Evolutionary conservation across 2,113 vertebrate genomes (phyloP).

Genomic region (Muscicapa adusta): DNA sequence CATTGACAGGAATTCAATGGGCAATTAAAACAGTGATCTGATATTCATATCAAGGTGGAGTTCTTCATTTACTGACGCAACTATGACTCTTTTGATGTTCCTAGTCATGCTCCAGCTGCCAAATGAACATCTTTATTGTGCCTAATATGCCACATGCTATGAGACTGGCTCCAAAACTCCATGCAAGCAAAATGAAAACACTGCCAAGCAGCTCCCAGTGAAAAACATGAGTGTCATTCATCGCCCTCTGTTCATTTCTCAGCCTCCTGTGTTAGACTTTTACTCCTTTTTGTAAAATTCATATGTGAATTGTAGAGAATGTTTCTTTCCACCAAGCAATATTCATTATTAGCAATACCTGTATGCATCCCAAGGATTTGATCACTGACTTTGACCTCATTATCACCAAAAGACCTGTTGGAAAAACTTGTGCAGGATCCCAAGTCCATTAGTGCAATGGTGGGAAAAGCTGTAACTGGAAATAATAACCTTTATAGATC

Average conservation of each 20-base stretch:
- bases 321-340: background rate
- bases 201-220: slow-evolving; percentile 49
- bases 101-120: slow-evolving; percentile 62
- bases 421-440: background rate
- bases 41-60: slow-evolving; percentile 36
- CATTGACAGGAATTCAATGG: slow-evolving; percentile 30
- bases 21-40: slow-evolving; percentile 52
- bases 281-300: background rate
- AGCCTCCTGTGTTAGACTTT: background rate
- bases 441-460: background rate
- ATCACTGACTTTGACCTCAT: background rate
- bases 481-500: background rate
- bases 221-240: slow-evolving; percentile 20
- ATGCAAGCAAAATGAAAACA: background rate
- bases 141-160: slow-evolving; percentile 65
- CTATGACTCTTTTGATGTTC: slow-evolving; percentile 55
- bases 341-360: background rate
- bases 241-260: slow-evolving; percentile 19
- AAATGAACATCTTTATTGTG: slow-evolving; percentile 71
- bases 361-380: background rate
- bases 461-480: background rate
- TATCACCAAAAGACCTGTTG: background rate
- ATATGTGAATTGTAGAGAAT: background rate
- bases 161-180: slow-evolving; percentile 49
- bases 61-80: slow-evolving; percentile 34